Conservation (phyloP, 2,113 vertebrate genomes). For the Mustela lutreola region DNA sequence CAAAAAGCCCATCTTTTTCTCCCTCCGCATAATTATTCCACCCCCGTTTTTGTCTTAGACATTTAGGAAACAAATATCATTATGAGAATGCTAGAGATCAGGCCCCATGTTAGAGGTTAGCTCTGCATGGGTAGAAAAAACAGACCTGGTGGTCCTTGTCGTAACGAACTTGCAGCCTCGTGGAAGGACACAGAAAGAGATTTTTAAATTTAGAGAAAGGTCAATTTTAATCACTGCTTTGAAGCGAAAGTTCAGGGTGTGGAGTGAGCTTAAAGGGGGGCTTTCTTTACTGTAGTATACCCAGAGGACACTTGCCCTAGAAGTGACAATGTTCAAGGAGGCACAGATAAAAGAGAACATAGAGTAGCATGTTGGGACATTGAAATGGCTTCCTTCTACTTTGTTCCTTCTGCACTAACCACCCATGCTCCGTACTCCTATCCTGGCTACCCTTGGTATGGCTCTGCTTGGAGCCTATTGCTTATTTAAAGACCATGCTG, state of each 20-base stretch:
- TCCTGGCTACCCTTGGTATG: not conserved
- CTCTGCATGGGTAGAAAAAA: not conserved
- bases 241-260: not conserved
- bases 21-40: not conserved
- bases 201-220: not conserved
- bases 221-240: not conserved
- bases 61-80: not conserved
- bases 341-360: not conserved
- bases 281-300: not conserved
- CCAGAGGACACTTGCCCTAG: not conserved
- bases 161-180: not conserved
- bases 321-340: not conserved
- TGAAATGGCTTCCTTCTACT: not conserved
- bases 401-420: not conserved
- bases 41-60: not conserved
- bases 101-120: not conserved
- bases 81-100: accelerated
- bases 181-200: not conserved
- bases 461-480: not conserved
- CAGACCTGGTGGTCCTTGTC: not conserved
- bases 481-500: not conserved
- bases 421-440: not conserved
- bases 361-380: not conserved
- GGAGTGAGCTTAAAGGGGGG: not conserved
- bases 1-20: not conserved